Percentiles rank a stretch among this genome's conserved stretches.
Evolutionary conservation across 2,113 vertebrate genomes (phyloP).

Genomic region (Harpagus bidentatus): DNA sequence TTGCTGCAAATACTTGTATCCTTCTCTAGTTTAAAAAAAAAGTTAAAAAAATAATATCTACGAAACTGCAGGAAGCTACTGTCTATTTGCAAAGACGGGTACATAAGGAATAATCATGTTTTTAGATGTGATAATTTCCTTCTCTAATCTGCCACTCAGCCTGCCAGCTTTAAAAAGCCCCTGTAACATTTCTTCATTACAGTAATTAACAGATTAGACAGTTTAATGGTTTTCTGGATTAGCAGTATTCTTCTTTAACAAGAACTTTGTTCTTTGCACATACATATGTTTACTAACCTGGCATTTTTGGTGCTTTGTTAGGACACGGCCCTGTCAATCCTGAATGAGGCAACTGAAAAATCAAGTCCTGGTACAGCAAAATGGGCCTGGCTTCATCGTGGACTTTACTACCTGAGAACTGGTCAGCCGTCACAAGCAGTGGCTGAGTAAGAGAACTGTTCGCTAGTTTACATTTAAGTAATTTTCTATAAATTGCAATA

Average conservation of each 20-base stretch:
- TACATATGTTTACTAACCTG: neutral
- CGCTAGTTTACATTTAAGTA: neutral
- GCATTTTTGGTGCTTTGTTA: constrained; percentile 46
- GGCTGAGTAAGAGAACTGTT: constrained; percentile 81
- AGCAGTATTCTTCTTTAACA: neutral
- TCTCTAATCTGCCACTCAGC: neutral
- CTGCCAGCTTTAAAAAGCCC: neutral
- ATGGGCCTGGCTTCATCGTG: constrained; percentile 96
- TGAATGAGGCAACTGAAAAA: constrained; percentile 85
- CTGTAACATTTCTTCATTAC: neutral
- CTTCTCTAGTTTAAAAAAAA: neutral
- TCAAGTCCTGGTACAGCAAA: constrained; percentile 87
- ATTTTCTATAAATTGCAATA: neutral
- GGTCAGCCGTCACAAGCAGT: constrained; percentile 85
- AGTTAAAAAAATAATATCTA: neutral
- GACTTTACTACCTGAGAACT: constrained; percentile 87
- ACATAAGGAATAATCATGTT: neutral
- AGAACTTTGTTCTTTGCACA: neutral
- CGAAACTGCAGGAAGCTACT: neutral
- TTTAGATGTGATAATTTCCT: neutral
- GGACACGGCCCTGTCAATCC: constrained; percentile 84
- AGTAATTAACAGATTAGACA: neutral
- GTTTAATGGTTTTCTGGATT: neutral
- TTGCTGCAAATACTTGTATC: neutral
- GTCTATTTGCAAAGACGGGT: neutral